Percentiles rank a stretch among this genome's conserved stretches.
Conservation (phyloP, 2,797 vertebrate genomes). For the Rhadinocentrus ornatus region DNA sequence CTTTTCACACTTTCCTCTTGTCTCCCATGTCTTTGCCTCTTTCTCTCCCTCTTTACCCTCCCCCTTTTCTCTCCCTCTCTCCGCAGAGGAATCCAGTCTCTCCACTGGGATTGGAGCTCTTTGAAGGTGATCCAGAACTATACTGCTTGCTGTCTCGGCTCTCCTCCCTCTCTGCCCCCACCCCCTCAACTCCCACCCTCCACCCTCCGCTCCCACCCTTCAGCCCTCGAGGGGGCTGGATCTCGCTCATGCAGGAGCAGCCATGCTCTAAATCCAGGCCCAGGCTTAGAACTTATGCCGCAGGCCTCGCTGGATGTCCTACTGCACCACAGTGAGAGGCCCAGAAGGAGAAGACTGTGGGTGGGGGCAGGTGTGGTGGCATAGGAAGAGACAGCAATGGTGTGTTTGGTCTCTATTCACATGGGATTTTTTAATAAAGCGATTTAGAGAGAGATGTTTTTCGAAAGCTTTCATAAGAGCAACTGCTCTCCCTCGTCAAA, state of each 20-base stretch:
- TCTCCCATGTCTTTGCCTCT: conserved; percentile 56
- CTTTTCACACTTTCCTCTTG: conserved; percentile 66
- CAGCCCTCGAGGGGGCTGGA: conserved; percentile 74
- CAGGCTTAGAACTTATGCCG: conserved; percentile 64
- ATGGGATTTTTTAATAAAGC: conserved; percentile 29
- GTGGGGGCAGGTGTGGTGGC: conserved; percentile 11
- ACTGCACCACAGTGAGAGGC: conserved; percentile 59
- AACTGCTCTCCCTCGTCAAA: conserved; percentile 26
- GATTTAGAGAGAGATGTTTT: conserved; percentile 30
- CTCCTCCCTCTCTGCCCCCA: conserved; percentile 52
- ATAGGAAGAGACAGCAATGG: conserved; percentile 26
- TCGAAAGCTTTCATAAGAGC: conserved; percentile 20
- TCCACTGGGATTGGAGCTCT: conserved; percentile 78
- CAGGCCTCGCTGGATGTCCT: conserved; percentile 69
- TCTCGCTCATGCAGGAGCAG: conserved; percentile 71
- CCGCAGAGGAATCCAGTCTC: conserved; percentile 77
- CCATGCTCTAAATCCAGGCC: conserved; percentile 75
- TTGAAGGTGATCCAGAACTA: conserved; percentile 85
- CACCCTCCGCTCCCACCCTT: conserved; percentile 49
- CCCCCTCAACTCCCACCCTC: conserved; percentile 33
- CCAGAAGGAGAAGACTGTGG: conserved; percentile 35
- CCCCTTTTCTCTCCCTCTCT: conserved; percentile 61
- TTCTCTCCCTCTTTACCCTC: conserved; percentile 47
- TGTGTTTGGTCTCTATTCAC: conserved; percentile 47
- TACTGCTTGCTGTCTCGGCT: conserved; percentile 66